Conservation (phyloP, 1,140 invertebrate genomes). For the Steinernema feltiae region DNA sequence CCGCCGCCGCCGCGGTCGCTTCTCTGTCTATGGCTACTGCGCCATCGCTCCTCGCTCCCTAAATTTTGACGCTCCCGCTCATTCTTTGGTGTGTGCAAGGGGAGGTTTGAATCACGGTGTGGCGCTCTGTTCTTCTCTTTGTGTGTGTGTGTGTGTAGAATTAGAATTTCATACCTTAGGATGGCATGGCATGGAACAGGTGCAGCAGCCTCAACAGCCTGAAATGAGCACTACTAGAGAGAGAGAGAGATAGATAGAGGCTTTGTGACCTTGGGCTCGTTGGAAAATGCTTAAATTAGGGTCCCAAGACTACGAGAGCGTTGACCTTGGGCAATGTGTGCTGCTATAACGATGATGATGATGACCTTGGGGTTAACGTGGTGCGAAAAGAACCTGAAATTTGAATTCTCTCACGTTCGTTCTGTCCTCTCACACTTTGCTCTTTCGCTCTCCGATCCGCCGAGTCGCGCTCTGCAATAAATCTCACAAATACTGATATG, state of each 20-base stretch:
- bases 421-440: not conserved
- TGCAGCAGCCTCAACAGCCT: not conserved
- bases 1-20: not conserved
- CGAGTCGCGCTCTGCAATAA: too few species aligned
- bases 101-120: not conserved
- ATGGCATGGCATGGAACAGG: not conserved
- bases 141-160: not conserved
- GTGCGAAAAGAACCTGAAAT: not conserved
- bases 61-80: not conserved
- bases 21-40: not conserved
- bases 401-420: not conserved
- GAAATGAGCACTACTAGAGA: too few species aligned
- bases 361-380: not conserved
- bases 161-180: not conserved
- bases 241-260: too few species aligned
- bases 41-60: not conserved
- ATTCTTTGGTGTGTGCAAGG: not conserved
- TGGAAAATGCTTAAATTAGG: not conserved
- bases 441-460: not conserved
- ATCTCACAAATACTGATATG: not conserved
- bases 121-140: not conserved
- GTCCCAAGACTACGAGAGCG: too few species aligned
- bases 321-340: too few species aligned
- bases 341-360: not conserved
- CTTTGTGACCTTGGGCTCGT: not conserved